A percentile compares a stretch with the other conserved stretches of the same genome.
These are phyloP conservation scores for Nematolebias whitei DNA, from an alignment of 2,113 vertebrate genomes.

Conservation along the genomic window DNA sequence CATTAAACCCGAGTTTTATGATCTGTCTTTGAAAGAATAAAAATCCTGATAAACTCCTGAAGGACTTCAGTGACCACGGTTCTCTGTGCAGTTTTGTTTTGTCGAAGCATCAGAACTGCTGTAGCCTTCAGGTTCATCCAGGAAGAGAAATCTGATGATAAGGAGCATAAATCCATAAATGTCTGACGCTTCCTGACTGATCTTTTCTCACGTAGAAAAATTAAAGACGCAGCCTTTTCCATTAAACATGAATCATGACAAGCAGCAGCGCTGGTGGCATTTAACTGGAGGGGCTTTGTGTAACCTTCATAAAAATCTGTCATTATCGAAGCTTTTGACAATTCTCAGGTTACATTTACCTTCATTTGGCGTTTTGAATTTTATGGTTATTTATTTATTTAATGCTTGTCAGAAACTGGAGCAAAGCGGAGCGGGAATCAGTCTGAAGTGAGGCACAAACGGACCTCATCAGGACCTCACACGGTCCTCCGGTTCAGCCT, in stretches of 20 bases:
- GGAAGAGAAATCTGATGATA: constrained; percentile 1
- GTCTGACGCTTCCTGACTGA: constrained; percentile 7
- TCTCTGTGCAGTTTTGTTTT: too few relatives aligned
- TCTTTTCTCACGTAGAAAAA: neutral
- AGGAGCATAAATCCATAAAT: neutral
- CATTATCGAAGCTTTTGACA: constrained; percentile 23
- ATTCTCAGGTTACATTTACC: constrained; percentile 34
- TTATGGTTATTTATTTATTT: constrained; percentile 53
- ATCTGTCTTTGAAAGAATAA: neutral
- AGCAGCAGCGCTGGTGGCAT: constrained; percentile 10
- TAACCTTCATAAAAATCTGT: constrained; percentile 6
- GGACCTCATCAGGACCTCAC: neutral
- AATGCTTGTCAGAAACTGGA: constrained; percentile 15
- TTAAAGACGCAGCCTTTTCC: neutral
- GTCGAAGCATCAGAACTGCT: neutral
- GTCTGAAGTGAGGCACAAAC: neutral
- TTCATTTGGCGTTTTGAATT: constrained; percentile 20
- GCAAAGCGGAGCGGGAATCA: constrained; percentile 18
- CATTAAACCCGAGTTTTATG: too few relatives aligned
- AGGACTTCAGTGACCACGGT: neutral
- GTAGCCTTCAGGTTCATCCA: neutral
- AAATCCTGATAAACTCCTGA: neutral
- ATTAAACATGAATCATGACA: constrained; percentile 36
- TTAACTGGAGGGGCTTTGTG: constrained; percentile 9
- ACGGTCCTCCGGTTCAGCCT: constrained; percentile 1